Evolutionary conservation across 2,113 vertebrate species (phyloP).

Genomic region (Urocolius indicus): DNA sequence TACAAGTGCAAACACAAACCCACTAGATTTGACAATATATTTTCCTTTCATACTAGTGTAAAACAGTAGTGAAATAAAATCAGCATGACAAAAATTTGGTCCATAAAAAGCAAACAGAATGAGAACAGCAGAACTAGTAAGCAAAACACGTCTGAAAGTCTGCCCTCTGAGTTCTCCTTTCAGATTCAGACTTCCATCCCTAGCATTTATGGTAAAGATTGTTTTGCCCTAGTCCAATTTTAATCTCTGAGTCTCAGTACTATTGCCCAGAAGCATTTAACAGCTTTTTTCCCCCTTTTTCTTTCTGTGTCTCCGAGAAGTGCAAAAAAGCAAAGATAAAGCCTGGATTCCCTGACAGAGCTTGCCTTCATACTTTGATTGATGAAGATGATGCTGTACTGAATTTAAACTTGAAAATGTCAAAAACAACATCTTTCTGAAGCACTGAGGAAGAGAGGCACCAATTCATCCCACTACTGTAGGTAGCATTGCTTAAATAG

Average conservation of each 20-base stretch:
- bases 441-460: neutral
- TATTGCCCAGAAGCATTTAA: neutral
- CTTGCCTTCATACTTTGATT: constrained; percentile 1
- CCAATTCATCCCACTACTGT: neutral
- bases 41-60: neutral
- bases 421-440: neutral
- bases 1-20: neutral
- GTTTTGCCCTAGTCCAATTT: neutral
- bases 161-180: neutral
- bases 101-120: neutral
- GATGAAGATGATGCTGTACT: neutral
- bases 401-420: neutral
- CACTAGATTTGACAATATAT: neutral
- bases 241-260: neutral
- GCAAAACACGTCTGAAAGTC: neutral
- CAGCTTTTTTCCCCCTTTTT: neutral
- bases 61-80: neutral
- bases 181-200: neutral
- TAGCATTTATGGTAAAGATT: neutral
- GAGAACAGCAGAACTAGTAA: neutral
- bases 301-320: neutral
- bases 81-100: neutral
- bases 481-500: neutral
- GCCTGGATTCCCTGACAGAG: neutral
- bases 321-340: constrained; percentile 5